Conservation (phyloP, 2,113 vertebrate genomes). For the Melanocharis versteri region DNA sequence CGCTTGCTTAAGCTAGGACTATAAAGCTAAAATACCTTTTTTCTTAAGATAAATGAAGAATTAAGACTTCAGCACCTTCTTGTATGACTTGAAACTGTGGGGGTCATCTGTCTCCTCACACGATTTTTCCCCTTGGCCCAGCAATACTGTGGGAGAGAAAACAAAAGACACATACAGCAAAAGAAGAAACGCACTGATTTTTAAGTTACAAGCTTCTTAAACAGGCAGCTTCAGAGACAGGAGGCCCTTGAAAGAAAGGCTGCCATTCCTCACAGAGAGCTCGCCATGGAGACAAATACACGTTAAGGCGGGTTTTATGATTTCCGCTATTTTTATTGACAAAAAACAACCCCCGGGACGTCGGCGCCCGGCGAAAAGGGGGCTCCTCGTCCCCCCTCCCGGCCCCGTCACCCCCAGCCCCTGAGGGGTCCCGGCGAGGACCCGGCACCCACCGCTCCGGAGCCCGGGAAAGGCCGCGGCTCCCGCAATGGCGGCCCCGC, state of each 20-base stretch:
- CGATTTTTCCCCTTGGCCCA: background rate
- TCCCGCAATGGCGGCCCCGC: background rate
- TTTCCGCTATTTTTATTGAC: background rate
- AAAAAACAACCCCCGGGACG: background rate
- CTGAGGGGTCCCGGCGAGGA: background rate
- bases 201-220: background rate
- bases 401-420: background rate
- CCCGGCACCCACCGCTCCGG: background rate
- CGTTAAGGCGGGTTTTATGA: background rate
- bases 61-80: background rate
- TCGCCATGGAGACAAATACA: background rate
- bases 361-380: background rate
- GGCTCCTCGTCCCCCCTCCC: background rate
- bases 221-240: background rate
- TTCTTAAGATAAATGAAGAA: background rate
- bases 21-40: background rate
- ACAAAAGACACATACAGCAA: background rate
- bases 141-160: background rate
- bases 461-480: background rate
- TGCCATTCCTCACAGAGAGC: background rate
- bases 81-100: background rate
- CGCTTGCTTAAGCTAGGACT: background rate
- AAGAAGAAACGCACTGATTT: background rate
- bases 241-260: background rate
- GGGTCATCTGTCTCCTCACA: background rate